A percentile compares a stretch with the other conserved stretches of the same genome.
phyloP scores from a whole-genome alignment of 2,888 invertebrate species.

The Limnephilus auricula region DNA sequence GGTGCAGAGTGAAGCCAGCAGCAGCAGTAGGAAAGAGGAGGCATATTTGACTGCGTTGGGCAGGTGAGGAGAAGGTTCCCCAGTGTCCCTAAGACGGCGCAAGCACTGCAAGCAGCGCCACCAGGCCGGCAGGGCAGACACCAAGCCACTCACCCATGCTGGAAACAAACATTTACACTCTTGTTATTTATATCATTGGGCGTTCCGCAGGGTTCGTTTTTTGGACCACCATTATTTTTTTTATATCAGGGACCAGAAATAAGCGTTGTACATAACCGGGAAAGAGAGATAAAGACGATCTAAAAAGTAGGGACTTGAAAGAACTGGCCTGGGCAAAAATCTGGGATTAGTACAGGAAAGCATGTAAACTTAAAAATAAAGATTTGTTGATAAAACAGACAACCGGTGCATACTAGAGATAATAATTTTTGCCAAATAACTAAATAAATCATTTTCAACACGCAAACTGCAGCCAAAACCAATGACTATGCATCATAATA shows the following conservation, averaged over 20 bases:
- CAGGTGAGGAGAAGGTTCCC: slow-evolving; percentile 88
- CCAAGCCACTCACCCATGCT: slow-evolving; percentile 77
- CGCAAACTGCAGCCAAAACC: background rate
- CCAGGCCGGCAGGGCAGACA: slow-evolving; percentile 90
- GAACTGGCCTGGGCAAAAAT: background rate
- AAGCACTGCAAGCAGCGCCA: slow-evolving; percentile 92
- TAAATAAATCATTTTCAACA: background rate
- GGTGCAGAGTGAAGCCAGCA: slow-evolving; percentile 75
- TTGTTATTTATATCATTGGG: background rate
- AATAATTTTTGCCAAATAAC: background rate
- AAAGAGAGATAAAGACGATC: background rate
- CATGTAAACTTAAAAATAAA: background rate
- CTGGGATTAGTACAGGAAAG: background rate
- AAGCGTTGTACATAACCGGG: background rate
- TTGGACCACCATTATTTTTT: background rate
- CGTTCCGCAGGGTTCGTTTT: background rate
- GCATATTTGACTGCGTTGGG: slow-evolving; percentile 91
- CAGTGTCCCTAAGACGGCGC: slow-evolving; percentile 88
- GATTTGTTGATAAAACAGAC: background rate
- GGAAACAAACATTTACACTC: background rate
- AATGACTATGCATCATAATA: background rate
- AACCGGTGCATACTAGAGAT: background rate
- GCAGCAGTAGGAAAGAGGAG: slow-evolving; percentile 84
- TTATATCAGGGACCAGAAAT: background rate
- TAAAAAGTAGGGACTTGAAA: background rate